Conservation (phyloP, 1,140 invertebrate species). For the Cardiocondyla obscurior region DNA sequence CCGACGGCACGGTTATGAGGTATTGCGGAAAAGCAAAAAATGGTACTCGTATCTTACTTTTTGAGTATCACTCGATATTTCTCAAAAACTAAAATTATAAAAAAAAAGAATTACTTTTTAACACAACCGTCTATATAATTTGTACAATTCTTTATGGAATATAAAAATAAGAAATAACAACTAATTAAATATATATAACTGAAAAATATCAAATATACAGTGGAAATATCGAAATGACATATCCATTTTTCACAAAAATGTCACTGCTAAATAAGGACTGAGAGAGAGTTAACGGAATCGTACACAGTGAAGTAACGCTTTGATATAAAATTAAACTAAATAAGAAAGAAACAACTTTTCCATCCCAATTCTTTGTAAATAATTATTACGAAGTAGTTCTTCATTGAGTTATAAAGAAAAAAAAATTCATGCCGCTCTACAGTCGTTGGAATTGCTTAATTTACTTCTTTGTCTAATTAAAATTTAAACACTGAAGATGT, state of each 20-base stretch:
- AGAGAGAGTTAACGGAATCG: background rate
- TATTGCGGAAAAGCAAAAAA: background rate
- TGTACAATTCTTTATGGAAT: background rate
- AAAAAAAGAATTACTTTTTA: background rate
- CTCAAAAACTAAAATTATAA: background rate
- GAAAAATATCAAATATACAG: background rate
- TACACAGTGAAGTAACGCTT: background rate
- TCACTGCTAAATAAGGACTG: background rate
- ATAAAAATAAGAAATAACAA: background rate
- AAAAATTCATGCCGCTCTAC: background rate
- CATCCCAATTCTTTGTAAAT: background rate
- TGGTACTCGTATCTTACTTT: background rate
- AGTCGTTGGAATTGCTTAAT: background rate
- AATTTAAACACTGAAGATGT: background rate
- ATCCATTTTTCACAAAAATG: slow-evolving; percentile 2
- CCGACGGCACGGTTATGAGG: background rate
- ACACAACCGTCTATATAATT: background rate
- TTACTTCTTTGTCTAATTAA: slow-evolving; percentile 6
- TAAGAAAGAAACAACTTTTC: background rate
- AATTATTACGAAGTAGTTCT: slow-evolving; percentile 1
- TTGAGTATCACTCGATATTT: slow-evolving; percentile 7
- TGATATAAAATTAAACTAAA: slow-evolving; percentile 17
- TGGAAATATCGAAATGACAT: background rate
- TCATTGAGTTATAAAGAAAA: background rate
- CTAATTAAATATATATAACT: slow-evolving; percentile 19